Percentiles rank a stretch among this genome's conserved stretches.
Conservation (phyloP, 1,140 invertebrate genomes). For the Cyclina sinensis region DNA sequence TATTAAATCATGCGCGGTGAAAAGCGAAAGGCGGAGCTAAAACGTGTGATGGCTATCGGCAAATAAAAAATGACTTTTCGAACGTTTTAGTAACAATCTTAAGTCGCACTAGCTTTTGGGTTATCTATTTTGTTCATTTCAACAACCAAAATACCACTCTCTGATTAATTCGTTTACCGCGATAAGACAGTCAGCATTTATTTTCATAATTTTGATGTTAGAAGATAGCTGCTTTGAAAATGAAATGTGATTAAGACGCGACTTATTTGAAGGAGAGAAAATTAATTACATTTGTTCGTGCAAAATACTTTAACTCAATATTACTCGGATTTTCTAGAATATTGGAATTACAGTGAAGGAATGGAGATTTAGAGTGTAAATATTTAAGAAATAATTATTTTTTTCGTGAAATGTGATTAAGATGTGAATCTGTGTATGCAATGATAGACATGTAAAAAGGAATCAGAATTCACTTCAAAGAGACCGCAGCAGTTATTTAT, state of each 20-base stretch:
- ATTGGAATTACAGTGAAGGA: constrained; percentile 9
- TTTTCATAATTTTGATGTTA: constrained; percentile 48
- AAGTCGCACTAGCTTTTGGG: neutral
- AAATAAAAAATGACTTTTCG: constrained; percentile 39
- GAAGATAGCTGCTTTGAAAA: constrained; percentile 35
- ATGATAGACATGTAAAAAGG: neutral
- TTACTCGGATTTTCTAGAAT: neutral
- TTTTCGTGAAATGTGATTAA: constrained; percentile 25
- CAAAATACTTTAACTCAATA: neutral
- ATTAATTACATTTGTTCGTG: constrained; percentile 22
- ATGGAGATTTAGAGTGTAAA: neutral
- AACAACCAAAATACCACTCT: constrained; percentile 6
- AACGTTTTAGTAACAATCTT: neutral
- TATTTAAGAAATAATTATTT: constrained; percentile 42
- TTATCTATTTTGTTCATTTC: constrained; percentile 46
- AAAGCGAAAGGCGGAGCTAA: constrained; percentile 13
- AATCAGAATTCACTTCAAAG: constrained; percentile 14
- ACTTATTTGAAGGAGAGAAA: neutral
- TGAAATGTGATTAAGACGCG: neutral
- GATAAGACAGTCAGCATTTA: constrained; percentile 42
- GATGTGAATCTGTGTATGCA: neutral
- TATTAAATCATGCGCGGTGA: constrained; percentile 26
- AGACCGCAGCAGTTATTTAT: constrained; percentile 27
- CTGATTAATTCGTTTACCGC: constrained; percentile 23
- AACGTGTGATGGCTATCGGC: constrained; percentile 25